phyloP scores from a whole-genome alignment of 2,113 vertebrate genomes.

The Podarcis cretensis region DNA sequence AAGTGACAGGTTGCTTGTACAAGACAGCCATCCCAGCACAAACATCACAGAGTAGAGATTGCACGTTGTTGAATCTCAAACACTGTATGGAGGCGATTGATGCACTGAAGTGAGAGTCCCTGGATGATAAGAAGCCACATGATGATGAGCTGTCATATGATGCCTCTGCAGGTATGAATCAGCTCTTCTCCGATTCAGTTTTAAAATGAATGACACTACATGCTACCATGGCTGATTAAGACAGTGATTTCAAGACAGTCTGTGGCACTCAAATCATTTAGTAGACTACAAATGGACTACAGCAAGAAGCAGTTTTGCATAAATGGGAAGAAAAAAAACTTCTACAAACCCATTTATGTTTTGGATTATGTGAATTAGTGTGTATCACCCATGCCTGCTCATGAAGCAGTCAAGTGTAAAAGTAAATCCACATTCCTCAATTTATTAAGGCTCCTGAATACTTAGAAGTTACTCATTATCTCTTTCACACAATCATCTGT shows the following conservation, averaged over 20 bases:
- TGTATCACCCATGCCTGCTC: not conserved
- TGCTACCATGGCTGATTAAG: not conserved
- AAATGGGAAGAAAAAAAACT: not conserved
- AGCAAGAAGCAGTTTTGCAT: not conserved
- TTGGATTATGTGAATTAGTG: not conserved
- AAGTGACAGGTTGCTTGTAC: not conserved
- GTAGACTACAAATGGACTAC: not conserved
- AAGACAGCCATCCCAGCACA: not conserved
- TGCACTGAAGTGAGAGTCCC: not conserved
- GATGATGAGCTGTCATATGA: not conserved
- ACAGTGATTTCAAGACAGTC: not conserved
- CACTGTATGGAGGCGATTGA: not conserved
- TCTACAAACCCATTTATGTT: not conserved
- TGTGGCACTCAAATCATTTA: not conserved
- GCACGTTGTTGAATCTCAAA: not conserved
- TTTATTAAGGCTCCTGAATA: not conserved
- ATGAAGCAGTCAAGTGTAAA: not conserved
- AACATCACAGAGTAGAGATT: not conserved
- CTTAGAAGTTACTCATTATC: accelerated
- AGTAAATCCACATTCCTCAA: not conserved
- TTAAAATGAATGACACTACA: not conserved
- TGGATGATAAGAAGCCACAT: not conserved
- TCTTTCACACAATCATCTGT: not conserved
- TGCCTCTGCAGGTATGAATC: not conserved
- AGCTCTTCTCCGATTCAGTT: not conserved